A percentile compares a stretch with the other conserved stretches of the same genome.
Conservation (phyloP, 2,888 invertebrate species). For the Drosophila birchii region DNA sequence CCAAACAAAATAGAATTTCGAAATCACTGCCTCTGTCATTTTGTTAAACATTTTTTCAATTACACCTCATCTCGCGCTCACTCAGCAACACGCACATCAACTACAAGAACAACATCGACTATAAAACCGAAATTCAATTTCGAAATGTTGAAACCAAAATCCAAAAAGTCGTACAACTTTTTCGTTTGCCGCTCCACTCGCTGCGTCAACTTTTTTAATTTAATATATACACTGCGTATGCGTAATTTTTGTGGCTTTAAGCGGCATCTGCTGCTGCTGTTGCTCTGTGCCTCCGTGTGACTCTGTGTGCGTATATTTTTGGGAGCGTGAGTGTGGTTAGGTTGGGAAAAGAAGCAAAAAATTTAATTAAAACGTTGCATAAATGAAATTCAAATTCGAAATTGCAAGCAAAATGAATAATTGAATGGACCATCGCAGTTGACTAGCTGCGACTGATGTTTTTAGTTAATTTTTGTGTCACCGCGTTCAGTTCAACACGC, state of each 20-base stretch:
- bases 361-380: conserved; percentile 75
- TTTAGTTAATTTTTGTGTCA: conserved; percentile 53
- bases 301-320: conserved; percentile 9
- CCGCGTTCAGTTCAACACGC: conserved; percentile 8
- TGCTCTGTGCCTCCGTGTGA: background rate
- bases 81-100: background rate
- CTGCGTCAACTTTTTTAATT: conserved; percentile 62
- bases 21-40: conserved; percentile 42
- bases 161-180: conserved; percentile 47
- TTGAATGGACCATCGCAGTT: conserved; percentile 60
- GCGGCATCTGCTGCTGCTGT: conserved; percentile 41
- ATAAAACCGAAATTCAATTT: conserved; percentile 34
- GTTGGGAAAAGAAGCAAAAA: conserved; percentile 46
- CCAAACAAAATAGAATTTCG: conserved; percentile 5
- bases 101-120: background rate
- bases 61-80: conserved; percentile 23
- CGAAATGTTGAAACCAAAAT: conserved; percentile 38
- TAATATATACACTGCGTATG: conserved; percentile 72
- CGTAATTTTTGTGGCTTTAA: conserved; percentile 74
- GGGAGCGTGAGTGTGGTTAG: conserved; percentile 46
- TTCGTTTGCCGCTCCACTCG: conserved; percentile 22
- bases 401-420: conserved; percentile 73
- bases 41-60: conserved; percentile 44
- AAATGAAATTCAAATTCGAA: conserved; percentile 62
- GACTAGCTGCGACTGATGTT: conserved; percentile 50